Base-by-base conservation (phyloP, 2,888 invertebrate species). In the Glaucopsyche alexis region DNA sequence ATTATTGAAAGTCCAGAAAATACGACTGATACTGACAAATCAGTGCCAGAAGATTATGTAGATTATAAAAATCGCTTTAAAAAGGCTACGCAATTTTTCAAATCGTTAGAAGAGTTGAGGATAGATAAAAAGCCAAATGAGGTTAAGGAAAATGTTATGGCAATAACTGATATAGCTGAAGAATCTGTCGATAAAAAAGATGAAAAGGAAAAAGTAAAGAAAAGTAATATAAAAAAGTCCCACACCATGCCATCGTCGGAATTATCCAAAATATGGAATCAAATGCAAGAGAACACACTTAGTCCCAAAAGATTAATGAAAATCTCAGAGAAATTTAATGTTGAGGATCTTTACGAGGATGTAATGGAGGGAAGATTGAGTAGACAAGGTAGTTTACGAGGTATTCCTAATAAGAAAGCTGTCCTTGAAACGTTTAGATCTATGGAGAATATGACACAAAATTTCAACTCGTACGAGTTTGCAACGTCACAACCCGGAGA, bases 371-470 rank as follows among this genome's bases (percentile, higher is more conserved):
- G 93, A 1, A 89, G 85, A 80, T 80, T 90, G 14, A 91, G 91
- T 79, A 84, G 92, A 13, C 90, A 91, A 75, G 93, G 93, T n/a
- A 91, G 91, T 80, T 88, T 93, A 65, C 84, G 92, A 80, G 94
- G 94, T 0, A 93, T 94, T 78, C 93, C 94, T 42, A 89, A 93
- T 80, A 93, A 93, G 78, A 93, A 91, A 81, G 94, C 94, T 2
- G 94, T 94, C 55, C 83, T 94, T 38, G 93, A 93, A 80, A 85
- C 94, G 0, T 93, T 94, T 76, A 87, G 87, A 77, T 94, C 94
- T 1, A 93, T 93, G 90, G 93, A 93, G 80, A 93, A 91, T 76
- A 77, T 93, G 67, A 85, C 88, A 75, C 85, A 78, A 38, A 87
- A 85, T 76, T 78, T 89, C 6, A 89, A 85, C 78, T 86, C 92